A percentile compares a stretch with the other conserved stretches of the same genome.
phyloP scores from a whole-genome alignment of 2,797 vertebrate species.

The Acipenser oxyrinchus region DNA sequence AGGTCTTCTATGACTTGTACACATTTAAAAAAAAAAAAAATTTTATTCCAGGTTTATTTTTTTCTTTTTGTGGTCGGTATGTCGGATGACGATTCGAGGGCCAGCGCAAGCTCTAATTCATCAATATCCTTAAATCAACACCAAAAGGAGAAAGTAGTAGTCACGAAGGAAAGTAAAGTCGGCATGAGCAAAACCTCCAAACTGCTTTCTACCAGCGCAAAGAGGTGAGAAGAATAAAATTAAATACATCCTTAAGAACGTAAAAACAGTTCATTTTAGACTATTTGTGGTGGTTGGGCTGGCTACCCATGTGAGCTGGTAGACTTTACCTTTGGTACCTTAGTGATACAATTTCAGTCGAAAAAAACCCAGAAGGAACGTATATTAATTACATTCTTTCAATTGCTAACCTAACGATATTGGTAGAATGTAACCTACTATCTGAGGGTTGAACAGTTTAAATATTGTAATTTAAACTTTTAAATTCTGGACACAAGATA shows the following conservation, averaged over 20 bases:
- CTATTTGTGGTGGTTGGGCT: not conserved
- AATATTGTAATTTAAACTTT: too few relatives aligned
- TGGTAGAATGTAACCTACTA: too few relatives aligned
- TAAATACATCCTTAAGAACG: not conserved
- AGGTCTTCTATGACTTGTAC: too few relatives aligned
- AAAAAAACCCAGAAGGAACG: too few relatives aligned
- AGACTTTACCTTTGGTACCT: not conserved
- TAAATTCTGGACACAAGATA: too few relatives aligned
- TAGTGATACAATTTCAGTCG: too few relatives aligned
- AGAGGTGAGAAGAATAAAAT: constrained; percentile 62
- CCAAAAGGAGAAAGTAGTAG: constrained; percentile 71
- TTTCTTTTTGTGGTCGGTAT: constrained; percentile 65
- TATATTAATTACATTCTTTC: too few relatives aligned
- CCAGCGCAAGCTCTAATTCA: constrained; percentile 89
- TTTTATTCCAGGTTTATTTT: constrained; percentile 38
- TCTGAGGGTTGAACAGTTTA: too few relatives aligned
- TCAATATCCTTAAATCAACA: constrained; percentile 85
- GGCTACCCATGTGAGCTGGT: not conserved
- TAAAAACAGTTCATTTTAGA: not conserved
- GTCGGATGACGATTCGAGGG: constrained; percentile 97
- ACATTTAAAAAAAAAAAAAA: too few relatives aligned
- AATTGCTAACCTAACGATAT: too few relatives aligned
- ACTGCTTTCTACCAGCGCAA: constrained; percentile 90
- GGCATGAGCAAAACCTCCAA: constrained; percentile 97
- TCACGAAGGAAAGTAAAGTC: constrained; percentile 82